These are phyloP conservation scores for Pseudomyrmex cubaensis DNA, from an alignment of 1,140 invertebrate species.

Conservation along the genomic window DNA sequence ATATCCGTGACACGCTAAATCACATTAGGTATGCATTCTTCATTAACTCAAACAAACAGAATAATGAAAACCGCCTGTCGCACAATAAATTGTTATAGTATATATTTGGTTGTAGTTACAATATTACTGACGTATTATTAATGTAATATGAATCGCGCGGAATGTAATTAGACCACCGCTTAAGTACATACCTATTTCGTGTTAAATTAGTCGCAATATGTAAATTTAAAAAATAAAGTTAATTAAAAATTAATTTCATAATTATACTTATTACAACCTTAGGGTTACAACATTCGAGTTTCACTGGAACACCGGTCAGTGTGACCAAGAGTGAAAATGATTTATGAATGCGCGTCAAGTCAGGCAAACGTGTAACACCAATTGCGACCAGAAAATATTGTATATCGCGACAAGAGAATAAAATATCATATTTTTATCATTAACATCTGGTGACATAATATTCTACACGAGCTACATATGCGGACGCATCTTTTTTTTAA, in stretches of 20 bases:
- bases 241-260: not conserved
- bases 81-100: conserved; percentile 11
- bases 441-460: conserved; percentile 22
- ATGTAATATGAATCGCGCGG: not conserved
- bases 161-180: not conserved
- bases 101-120: no score
- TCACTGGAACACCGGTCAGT: not conserved
- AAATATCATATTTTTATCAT: conserved; percentile 38
- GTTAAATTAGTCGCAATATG: no score
- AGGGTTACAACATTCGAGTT: not conserved
- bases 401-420: conserved; percentile 15
- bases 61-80: conserved; percentile 12
- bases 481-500: not conserved
- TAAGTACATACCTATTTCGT: not conserved
- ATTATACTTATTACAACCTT: not conserved
- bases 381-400: conserved; percentile 43
- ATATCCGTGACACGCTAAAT: not conserved
- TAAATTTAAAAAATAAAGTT: not conserved
- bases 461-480: not conserved
- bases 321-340: conserved; percentile 26
- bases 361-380: conserved; percentile 33
- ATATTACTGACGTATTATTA: not conserved
- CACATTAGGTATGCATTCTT: not conserved
- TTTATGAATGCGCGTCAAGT: conserved; percentile 13
- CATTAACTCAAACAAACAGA: conserved; percentile 20